Evolutionary conservation across 1,140 invertebrate genomes (phyloP), one percentile per base, ranked within the genome.

Genomic region (Leptopilina clavipes): DNA sequence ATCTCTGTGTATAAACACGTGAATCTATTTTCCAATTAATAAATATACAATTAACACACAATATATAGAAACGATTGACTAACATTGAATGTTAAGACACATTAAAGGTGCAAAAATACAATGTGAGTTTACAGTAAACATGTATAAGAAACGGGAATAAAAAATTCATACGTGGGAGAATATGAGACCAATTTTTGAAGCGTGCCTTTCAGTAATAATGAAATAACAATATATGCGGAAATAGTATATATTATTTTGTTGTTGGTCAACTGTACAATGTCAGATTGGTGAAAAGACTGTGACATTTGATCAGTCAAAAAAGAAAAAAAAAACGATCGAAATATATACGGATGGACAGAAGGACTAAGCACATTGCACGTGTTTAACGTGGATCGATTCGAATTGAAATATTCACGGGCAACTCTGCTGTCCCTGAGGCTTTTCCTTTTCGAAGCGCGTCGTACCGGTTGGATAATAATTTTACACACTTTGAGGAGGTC

Each of bases 361-460:
- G 43, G 44, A 56, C 75, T 76, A 76, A 79, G 81, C 76, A 78
- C 79, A 78, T 65, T 65, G 59, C 79, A 80, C 84, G 79, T 81
- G 79, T 81, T 78, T 59, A 40, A 71, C 80, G 79, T 77, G 79
- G 82, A 84, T 86, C 84, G 84, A 86, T 86, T 76, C 78, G 74
- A 76, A 77, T 77, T 86, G 76, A 84, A 82, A 82, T 82, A 84
- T 84, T 84, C 75, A 86, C 82, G 73, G 65, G 65, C 74, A 71
- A 71, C 70, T 43, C 48, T 54, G 75, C 12, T 78, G 37, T 72
- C 73, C 73, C 73, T 75, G 73, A 40, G 44, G 48, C 5, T 72
- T 72, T 78, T 65, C 59, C 22, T 65, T 65, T 65, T 65, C 10
- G 22, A 37, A 31, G 12, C 59, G 25, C 59, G 19, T n/a, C 19